Conservation (phyloP, 2,797 vertebrate species). For the Siniperca obscura region DNA sequence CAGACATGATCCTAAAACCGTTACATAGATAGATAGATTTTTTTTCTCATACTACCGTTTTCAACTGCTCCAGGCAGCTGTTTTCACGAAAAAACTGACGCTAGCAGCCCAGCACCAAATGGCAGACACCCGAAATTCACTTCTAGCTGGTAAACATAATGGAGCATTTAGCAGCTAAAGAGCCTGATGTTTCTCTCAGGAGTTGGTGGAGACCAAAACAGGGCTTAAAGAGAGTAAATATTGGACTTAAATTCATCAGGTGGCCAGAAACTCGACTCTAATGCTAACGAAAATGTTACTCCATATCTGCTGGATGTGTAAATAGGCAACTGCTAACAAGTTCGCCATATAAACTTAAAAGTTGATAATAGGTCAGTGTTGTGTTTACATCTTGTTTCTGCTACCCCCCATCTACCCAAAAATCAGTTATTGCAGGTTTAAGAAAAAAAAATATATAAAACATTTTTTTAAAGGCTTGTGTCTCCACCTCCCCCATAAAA, state of each 20-base stretch:
- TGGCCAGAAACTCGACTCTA: too few species aligned
- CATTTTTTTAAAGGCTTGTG: not conserved
- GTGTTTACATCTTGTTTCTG: not conserved
- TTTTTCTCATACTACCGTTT: not conserved
- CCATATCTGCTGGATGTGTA: not conserved
- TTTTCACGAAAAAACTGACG: not conserved
- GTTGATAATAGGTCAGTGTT: not conserved
- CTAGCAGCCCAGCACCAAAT: not conserved
- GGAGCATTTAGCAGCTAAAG: not conserved
- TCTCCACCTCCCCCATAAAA: too few species aligned
- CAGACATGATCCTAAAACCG: not conserved
- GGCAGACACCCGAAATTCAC: not conserved
- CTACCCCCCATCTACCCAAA: not conserved
- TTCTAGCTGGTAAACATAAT: not conserved
- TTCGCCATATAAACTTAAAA: not conserved
- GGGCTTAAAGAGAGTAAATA: not conserved
- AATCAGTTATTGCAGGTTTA: not conserved
- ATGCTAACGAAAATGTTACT: too few species aligned
- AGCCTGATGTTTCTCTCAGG: not conserved
- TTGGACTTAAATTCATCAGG: not conserved
- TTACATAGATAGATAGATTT: not conserved
- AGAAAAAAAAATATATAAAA: not conserved
- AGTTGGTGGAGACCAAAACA: slow-evolving; percentile 5
- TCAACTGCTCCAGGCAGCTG: not conserved
- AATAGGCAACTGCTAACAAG: not conserved